Conservation (phyloP, 2,113 vertebrate genomes). For the Danionella cerebrum region DNA sequence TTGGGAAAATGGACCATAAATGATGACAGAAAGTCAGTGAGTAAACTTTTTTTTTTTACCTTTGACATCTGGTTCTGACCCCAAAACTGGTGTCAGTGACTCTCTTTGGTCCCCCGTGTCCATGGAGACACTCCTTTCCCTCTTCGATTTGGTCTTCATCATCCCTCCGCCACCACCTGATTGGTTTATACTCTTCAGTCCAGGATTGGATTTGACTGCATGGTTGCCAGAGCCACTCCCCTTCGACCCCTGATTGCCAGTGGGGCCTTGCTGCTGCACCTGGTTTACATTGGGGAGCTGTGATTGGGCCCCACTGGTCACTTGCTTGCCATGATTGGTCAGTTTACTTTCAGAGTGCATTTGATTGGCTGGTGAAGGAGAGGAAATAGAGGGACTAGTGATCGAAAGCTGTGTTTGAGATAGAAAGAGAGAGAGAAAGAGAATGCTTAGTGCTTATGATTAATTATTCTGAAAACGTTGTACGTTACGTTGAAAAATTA, state of each 20-base stretch:
- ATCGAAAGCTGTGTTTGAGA: conserved; percentile 27
- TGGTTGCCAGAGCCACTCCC: conserved; percentile 69
- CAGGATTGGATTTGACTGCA: conserved; percentile 77
- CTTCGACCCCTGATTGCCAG: conserved; percentile 78
- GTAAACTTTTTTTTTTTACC: conserved; percentile 57
- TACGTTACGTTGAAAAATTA: too few relatives aligned
- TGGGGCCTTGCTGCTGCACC: conserved; percentile 63
- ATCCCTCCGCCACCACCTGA: conserved; percentile 62
- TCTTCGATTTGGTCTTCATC: conserved; percentile 87
- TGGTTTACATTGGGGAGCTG: conserved; percentile 80
- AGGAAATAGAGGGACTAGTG: conserved; percentile 41
- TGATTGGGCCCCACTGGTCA: conserved; percentile 73
- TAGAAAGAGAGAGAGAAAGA: not conserved
- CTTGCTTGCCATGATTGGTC: conserved; percentile 94
- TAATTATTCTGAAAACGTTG: too few relatives aligned
- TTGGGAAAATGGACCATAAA: too few relatives aligned
- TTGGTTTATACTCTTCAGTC: conserved; percentile 76
- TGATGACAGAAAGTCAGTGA: not conserved
- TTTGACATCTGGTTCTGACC: conserved; percentile 82
- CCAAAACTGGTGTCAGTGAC: conserved; percentile 68
- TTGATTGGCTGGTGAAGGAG: conserved; percentile 73
- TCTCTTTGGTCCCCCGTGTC: conserved; percentile 82
- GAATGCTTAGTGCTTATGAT: too few relatives aligned
- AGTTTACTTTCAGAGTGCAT: conserved; percentile 95
- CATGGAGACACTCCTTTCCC: conserved; percentile 83